Percentiles rank a stretch among this genome's conserved stretches.
Evolutionary conservation across 1,140 invertebrate species (phyloP).

Genomic region (Ylistrum balloti): DNA sequence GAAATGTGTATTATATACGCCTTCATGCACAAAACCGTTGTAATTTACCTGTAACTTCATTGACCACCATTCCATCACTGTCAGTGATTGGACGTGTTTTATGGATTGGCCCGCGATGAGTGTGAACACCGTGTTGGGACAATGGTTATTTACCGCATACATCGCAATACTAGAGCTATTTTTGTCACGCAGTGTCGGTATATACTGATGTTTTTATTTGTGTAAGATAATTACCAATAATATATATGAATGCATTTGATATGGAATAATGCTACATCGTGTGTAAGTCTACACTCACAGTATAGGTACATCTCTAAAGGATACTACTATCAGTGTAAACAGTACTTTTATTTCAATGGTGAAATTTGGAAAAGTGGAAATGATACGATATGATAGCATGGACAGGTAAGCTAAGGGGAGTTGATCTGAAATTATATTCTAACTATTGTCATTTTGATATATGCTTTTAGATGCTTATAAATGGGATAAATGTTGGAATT

Average conservation of each 20-base stretch:
- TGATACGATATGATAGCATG: constrained; percentile 19
- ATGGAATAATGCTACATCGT: not conserved
- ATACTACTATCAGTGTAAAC: not conserved
- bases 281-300: not conserved
- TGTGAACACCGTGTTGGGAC: not conserved
- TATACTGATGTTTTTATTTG: not conserved
- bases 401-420: not conserved
- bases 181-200: not conserved
- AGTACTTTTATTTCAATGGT: not conserved
- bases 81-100: not conserved
- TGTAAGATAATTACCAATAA: not conserved
- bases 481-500: too few relatives aligned
- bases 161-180: not conserved
- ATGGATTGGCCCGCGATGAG: not conserved
- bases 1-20: not conserved
- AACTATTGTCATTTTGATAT: too few relatives aligned
- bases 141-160: not conserved
- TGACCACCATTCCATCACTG: not conserved
- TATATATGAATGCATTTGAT: not conserved
- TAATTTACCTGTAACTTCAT: not conserved
- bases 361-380: constrained; percentile 21
- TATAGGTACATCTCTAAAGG: not conserved
- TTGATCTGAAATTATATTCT: not conserved
- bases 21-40: not conserved
- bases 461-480: too few relatives aligned